Base-by-base conservation (phyloP, 1,140 invertebrate genomes). In the Littorina saxatilis region DNA sequence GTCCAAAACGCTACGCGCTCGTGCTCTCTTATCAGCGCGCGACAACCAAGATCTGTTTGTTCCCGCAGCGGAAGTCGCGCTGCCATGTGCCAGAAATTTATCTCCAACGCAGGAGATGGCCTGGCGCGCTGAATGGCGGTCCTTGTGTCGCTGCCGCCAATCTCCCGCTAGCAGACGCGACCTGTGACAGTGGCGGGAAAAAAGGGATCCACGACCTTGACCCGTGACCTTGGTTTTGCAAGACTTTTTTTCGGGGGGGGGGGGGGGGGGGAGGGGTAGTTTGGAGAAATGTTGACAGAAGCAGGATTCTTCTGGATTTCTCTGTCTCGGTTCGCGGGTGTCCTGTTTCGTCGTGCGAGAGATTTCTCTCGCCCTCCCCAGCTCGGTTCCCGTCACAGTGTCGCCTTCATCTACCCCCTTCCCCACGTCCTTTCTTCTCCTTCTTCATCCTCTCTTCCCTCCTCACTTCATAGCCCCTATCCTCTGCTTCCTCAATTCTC, bases 131-230 rank as follows among this genome's bases (percentile, higher is more conserved):
- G 27, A 76, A 76, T 58, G 74, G 74, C 74, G n/a, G 74, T 76
- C 74, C 50, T 76, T 76, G 74, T 76, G 74, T 76, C 74, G 74
- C 52, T 17, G 74, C 29, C 74, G 35, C 40, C 40, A 76, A 76
- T 76, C 74, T 76, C 15, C 52, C n/a, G 50, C 50, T 27, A 13
- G 11, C 74, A 58, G 50, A 58, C 17, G 29, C 74, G 50, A 76
- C 47, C 74, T 58, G 32, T 20, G 68, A 72, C 68, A 72, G 40
- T 39, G 35, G 68, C 15, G 68, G 68, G 68, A 20, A 32, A 20
- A 35, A 32, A 68, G 37, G 11, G 11, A n/a, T 35, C 7, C 4
- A 50, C 23, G 70, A 15, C 70, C 70, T 73, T 73, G 70, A 73
- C 40, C 70, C n/a, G 5, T 73, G 70, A 73, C 70, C 70, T 29